Conservation (phyloP, 2,113 vertebrate species). For the Pogonocichla stellata region DNA sequence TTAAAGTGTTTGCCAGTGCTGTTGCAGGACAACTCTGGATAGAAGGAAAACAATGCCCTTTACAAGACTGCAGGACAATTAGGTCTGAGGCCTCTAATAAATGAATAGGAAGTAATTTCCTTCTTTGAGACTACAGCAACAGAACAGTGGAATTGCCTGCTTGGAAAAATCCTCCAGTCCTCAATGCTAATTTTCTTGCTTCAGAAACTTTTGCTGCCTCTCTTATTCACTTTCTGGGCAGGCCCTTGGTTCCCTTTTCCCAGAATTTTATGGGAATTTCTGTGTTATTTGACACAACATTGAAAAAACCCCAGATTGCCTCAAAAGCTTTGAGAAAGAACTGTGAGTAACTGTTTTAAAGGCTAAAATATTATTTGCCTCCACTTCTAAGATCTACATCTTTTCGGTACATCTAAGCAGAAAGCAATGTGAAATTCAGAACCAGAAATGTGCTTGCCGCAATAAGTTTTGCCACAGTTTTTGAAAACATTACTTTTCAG, state of each 20-base stretch:
- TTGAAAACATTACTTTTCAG: not conserved
- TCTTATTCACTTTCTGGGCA: not conserved
- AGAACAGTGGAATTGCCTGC: not conserved
- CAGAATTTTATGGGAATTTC: not conserved
- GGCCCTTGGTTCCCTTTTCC: not conserved
- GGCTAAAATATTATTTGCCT: not conserved
- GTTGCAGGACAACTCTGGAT: not conserved
- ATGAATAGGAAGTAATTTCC: not conserved
- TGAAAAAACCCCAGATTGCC: not conserved
- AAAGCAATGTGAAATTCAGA: not conserved
- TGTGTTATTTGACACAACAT: not conserved
- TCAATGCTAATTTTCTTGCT: not conserved
- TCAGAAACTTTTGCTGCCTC: not conserved
- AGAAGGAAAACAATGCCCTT: not conserved
- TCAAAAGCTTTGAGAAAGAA: not conserved
- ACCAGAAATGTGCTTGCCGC: not conserved
- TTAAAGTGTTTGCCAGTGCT: not conserved
- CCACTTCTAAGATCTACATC: not conserved
- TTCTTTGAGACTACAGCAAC: not conserved
- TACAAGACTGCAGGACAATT: not conserved
- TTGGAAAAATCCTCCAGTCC: not conserved
- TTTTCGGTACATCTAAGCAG: not conserved
- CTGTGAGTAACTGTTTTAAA: not conserved
- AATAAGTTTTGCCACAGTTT: not conserved
- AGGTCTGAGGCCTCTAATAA: not conserved